Base-by-base conservation (phyloP, 2,797 vertebrate species). In the Fistularia commersonii region DNA sequence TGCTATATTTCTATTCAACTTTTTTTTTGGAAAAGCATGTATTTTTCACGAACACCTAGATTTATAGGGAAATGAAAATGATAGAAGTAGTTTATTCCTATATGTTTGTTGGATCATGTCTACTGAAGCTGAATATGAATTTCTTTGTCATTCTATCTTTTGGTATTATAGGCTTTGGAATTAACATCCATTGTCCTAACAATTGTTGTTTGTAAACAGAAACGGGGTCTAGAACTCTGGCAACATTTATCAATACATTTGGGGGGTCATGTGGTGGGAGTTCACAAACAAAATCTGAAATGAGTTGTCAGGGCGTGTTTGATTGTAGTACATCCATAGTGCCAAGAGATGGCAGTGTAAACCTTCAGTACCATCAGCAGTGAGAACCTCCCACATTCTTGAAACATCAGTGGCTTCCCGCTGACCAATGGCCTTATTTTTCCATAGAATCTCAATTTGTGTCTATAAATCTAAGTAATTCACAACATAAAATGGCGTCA, bases 341-440 rank as follows among this genome's bases (percentile, higher is more conserved):
- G 38, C 64, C 78, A 66, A 46, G 35, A 76, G 64, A 72, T 66
- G 69, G 74, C 76, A 72, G 63, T 74, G 38, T 40, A 43, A 57
- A 64, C 50, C 46, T 49, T 33, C 45, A 46, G 37, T 15, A 35
- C 8, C 14, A 38, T 41, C 3, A 7, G 14, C 1, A 6, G 1
- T 10, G n/a, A 14, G 13, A 32, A 6, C 3, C 0, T 14, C 41
- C 37, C 46, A 23, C 1, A 44, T 13, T 41, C 35, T 40, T 8
- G 11, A n/a, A 33, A 53, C 43, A 39, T 41, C 11, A 55, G 45
- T 11, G 15, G n/a, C 23, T 38, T 39, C 37, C 32, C 51, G 42
- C 45, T 59, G 61, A 57, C 15, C 61, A 44, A 1, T 10, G 36
- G 42, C 47, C 10, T 55, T 14, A 11, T 11, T 7, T 1, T 11